Evolutionary conservation across 2,797 vertebrate species (phyloP).

Genomic region (Tapirus indicus): DNA sequence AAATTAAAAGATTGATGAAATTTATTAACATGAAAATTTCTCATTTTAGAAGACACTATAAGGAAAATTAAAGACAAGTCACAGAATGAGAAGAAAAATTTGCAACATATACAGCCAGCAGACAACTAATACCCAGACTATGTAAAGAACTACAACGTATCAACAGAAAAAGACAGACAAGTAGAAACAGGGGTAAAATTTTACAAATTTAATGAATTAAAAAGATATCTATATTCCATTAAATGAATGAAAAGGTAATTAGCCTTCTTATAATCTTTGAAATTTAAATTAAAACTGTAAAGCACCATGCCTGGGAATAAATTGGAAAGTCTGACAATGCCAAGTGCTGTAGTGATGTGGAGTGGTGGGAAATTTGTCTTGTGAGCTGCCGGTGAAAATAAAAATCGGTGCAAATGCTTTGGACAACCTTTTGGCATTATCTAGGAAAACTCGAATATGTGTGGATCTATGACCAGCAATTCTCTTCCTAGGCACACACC

Average conservation of each 20-base stretch:
- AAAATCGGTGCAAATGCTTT: background rate
- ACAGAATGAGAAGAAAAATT: background rate
- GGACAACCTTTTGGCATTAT: too few species aligned
- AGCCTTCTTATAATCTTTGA: background rate
- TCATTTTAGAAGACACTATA: background rate
- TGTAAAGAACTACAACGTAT: background rate
- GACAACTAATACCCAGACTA: background rate
- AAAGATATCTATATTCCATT: background rate
- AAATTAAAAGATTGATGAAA: background rate
- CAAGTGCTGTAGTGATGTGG: too few species aligned
- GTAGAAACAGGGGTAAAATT: background rate
- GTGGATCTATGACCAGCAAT: accelerated
- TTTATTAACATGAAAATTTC: background rate
- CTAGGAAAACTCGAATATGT: background rate
- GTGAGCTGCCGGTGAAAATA: background rate
- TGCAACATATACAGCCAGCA: too few species aligned
- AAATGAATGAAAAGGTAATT: background rate
- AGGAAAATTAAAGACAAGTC: background rate
- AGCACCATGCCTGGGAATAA: too few species aligned
- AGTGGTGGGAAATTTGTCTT: too few species aligned
- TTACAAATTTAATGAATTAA: background rate
- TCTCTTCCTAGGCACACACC: accelerated
- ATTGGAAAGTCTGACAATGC: background rate
- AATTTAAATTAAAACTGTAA: background rate
- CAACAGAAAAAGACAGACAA: background rate